phyloP scores from a whole-genome alignment of 2,113 vertebrate species.

The Nycticebus coucang region DNA sequence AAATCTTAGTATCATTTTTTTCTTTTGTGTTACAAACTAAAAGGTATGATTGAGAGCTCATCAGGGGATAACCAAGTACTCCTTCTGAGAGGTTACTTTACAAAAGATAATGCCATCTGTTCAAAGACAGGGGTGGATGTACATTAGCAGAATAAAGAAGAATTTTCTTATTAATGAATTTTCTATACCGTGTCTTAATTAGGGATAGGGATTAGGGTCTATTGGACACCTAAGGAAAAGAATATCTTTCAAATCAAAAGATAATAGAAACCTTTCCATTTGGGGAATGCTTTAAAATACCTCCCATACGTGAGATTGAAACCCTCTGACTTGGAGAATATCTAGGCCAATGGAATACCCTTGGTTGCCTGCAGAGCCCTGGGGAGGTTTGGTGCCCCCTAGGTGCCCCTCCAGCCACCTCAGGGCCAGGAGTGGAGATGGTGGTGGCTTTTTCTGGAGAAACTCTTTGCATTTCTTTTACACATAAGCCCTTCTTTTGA shows the following conservation, averaged over 20 bases:
- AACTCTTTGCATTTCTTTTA: slow-evolving; percentile 8
- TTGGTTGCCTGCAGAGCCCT: not conserved
- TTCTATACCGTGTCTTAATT: not conserved
- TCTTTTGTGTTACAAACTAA: not conserved
- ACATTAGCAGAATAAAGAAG: not conserved
- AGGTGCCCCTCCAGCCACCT: not conserved
- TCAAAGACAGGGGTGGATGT: not conserved
- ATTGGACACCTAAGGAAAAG: not conserved
- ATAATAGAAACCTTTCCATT: not conserved
- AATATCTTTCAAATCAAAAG: slow-evolving; percentile 31
- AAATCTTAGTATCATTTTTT: not conserved
- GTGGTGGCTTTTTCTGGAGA: not conserved
- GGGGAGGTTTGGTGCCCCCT: not conserved
- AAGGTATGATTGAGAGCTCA: not conserved
- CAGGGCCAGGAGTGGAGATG: not conserved
- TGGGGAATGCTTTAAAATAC: not conserved
- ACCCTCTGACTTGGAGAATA: not conserved
- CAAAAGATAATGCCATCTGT: not conserved
- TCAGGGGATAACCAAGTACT: not conserved
- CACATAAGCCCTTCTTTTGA: not conserved
- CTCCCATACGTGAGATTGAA: not conserved
- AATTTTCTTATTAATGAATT: not conserved
- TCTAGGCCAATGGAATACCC: not conserved
- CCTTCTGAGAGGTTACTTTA: not conserved
- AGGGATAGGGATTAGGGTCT: not conserved